Percentiles rank a stretch among this genome's conserved stretches.
These are phyloP conservation scores for Acanthurus lineatus DNA, from an alignment of 2,797 vertebrate species.

Conservation along the genomic window DNA sequence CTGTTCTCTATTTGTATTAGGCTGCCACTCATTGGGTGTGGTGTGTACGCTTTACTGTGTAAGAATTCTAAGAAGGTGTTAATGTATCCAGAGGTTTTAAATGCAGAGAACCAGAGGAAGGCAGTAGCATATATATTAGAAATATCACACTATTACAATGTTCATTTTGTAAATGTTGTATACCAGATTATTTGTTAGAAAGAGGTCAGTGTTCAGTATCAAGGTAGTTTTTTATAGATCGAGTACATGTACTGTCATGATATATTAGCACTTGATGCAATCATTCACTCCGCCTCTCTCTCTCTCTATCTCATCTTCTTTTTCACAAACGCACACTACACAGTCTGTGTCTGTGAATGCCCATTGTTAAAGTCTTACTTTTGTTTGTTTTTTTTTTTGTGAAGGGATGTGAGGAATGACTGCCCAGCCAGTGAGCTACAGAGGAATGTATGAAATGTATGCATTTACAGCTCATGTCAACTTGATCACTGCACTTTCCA, in stretches of 20 bases:
- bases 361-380: conserved; percentile 74
- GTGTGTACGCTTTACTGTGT: conserved; percentile 72
- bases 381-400: conserved; percentile 39
- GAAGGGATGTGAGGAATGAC: conserved; percentile 54
- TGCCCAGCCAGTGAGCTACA: conserved; percentile 66
- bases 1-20: conserved; percentile 83
- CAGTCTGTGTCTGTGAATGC: conserved; percentile 69
- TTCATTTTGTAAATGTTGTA: conserved; percentile 87
- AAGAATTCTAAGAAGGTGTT: conserved; percentile 58
- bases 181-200: conserved; percentile 86
- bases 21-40: conserved; percentile 74
- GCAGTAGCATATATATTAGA: conserved; percentile 85
- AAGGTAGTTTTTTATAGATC: conserved; percentile 84
- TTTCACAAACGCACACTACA: conserved; percentile 68
- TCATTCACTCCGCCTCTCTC: conserved; percentile 70
- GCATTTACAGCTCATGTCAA: conserved; percentile 69
- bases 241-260: conserved; percentile 82
- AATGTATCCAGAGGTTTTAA: conserved; percentile 68
- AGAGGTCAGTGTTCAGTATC: conserved; percentile 85
- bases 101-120: conserved; percentile 81
- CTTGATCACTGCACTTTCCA: conserved; percentile 82
- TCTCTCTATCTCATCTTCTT: conserved; percentile 25
- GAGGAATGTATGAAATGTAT: conserved; percentile 79
- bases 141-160: conserved; percentile 83
- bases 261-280: conserved; percentile 83